Conservation (phyloP, 2,797 vertebrate genomes). For the Loriculus beryllinus region DNA sequence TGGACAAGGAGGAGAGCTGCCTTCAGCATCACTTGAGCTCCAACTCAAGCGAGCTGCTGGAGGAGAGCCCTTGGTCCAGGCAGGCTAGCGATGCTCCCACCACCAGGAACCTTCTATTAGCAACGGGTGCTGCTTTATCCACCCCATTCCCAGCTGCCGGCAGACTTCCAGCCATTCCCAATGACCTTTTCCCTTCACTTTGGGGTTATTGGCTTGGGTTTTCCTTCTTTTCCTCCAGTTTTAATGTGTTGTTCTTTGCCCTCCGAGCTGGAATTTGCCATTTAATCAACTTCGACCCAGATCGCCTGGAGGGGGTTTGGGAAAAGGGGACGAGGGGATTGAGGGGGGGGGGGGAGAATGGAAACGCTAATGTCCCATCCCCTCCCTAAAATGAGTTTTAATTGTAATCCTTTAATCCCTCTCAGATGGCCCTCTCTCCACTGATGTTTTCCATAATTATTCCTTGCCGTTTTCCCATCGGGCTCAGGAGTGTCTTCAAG, state of each 20-base stretch:
- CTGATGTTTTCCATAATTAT: slow-evolving; percentile 77
- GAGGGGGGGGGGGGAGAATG: background rate
- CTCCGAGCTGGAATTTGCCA: slow-evolving; percentile 44
- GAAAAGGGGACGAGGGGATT: background rate
- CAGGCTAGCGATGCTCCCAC: background rate
- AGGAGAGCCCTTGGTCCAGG: background rate
- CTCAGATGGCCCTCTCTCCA: slow-evolving; percentile 75
- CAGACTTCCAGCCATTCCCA: background rate
- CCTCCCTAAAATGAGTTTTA: slow-evolving; percentile 71
- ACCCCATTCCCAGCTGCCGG: background rate
- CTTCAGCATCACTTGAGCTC: background rate
- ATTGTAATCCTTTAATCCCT: slow-evolving; percentile 82
- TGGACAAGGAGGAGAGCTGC: background rate
- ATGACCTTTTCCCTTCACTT: slow-evolving; percentile 49
- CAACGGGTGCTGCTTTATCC: slow-evolving; percentile 31
- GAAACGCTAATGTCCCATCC: slow-evolving; percentile 61
- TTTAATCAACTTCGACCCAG: slow-evolving; percentile 57
- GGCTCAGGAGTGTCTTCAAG: slow-evolving; percentile 69
- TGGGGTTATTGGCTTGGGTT: background rate
- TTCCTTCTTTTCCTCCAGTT: slow-evolving; percentile 17
- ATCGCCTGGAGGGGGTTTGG: slow-evolving; percentile 57
- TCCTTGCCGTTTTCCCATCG: slow-evolving; percentile 74
- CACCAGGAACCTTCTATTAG: background rate
- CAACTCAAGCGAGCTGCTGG: background rate
- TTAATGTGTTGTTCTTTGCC: slow-evolving; percentile 43